A percentile compares a stretch with the other conserved stretches of the same genome.
phyloP scores from a whole-genome alignment of 2,888 invertebrate genomes.

The Eristalis intricaria region DNA sequence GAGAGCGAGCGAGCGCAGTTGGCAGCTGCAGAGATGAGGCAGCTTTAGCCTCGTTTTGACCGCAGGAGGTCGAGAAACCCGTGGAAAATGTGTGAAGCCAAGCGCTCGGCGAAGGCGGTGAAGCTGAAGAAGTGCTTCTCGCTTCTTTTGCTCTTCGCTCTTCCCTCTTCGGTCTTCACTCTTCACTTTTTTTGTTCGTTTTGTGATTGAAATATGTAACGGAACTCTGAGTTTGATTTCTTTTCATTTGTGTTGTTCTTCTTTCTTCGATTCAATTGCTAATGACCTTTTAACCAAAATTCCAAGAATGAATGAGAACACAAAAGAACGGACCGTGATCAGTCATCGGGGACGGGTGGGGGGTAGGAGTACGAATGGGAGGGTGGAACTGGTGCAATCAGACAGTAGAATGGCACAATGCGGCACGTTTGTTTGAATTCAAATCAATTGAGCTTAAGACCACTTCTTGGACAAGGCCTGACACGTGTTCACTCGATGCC shows the following conservation, averaged over 20 bases:
- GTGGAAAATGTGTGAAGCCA: slow-evolving; percentile 30
- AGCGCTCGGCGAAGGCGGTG: not conserved
- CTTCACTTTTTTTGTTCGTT: too few relatives aligned
- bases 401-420: slow-evolving; percentile 42
- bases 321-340: slow-evolving; percentile 34
- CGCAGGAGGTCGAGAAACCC: slow-evolving; percentile 47
- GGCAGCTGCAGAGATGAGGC: slow-evolving; percentile 11
- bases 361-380: not conserved
- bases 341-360: slow-evolving; percentile 31
- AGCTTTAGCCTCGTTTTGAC: slow-evolving; percentile 44
- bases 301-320: slow-evolving; percentile 53
- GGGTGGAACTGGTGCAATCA: slow-evolving; percentile 52
- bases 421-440: slow-evolving; percentile 67
- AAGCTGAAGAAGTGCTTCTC: not conserved
- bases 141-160: not conserved
- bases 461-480: slow-evolving; percentile 49
- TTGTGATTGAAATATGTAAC: slow-evolving; percentile 60
- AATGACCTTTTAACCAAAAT: slow-evolving; percentile 60
- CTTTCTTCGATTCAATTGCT: slow-evolving; percentile 38
- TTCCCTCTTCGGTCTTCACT: not conserved
- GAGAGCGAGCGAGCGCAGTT: slow-evolving; percentile 1
- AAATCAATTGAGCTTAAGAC: slow-evolving; percentile 66
- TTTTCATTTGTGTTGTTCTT: slow-evolving; percentile 5
- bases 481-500: slow-evolving; percentile 56
- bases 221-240: slow-evolving; percentile 45